Evolutionary conservation across 2,888 invertebrate species (phyloP).

Genomic region (Himalopsyche japonica): DNA sequence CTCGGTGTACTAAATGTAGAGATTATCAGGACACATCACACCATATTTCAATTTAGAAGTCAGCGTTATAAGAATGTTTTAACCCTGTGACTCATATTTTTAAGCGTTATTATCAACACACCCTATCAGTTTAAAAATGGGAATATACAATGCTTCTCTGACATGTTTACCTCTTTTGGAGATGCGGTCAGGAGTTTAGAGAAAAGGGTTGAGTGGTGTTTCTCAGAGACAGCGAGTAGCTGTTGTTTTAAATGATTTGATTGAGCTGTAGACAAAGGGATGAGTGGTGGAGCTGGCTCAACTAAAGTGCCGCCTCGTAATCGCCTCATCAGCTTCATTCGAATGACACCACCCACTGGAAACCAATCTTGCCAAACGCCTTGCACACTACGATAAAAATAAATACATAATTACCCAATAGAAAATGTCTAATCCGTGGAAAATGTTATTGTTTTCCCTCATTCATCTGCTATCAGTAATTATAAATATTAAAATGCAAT

Average conservation of each 20-base stretch:
- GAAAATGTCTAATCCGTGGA: too few species aligned
- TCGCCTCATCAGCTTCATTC: conserved; percentile 85
- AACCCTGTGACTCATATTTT: too few species aligned
- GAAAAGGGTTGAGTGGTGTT: conserved; percentile 61
- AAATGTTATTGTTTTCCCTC: too few species aligned
- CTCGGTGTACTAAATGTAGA: too few species aligned
- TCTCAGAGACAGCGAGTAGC: conserved; percentile 55
- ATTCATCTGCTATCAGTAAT: too few species aligned
- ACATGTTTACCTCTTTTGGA: conserved; percentile 61
- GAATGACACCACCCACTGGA: conserved; percentile 68
- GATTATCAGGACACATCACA: too few species aligned
- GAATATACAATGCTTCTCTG: conserved; percentile 27
- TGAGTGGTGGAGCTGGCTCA: conserved; percentile 62
- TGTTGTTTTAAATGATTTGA: conserved; percentile 44
- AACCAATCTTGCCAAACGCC: conserved; percentile 58
- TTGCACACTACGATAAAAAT: conserved; percentile 60
- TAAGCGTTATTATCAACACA: too few species aligned
- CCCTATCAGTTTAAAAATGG: too few species aligned
- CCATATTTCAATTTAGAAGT: too few species aligned
- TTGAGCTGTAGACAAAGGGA: conserved; percentile 57
- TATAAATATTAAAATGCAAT: too few species aligned
- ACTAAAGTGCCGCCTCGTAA: conserved; percentile 70
- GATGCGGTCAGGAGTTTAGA: conserved; percentile 79
- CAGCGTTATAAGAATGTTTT: too few species aligned
- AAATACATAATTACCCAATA: neutral